Evolutionary conservation across 2,113 vertebrate genomes (phyloP).

Genomic region (Microcebus griseorufus): DNA sequence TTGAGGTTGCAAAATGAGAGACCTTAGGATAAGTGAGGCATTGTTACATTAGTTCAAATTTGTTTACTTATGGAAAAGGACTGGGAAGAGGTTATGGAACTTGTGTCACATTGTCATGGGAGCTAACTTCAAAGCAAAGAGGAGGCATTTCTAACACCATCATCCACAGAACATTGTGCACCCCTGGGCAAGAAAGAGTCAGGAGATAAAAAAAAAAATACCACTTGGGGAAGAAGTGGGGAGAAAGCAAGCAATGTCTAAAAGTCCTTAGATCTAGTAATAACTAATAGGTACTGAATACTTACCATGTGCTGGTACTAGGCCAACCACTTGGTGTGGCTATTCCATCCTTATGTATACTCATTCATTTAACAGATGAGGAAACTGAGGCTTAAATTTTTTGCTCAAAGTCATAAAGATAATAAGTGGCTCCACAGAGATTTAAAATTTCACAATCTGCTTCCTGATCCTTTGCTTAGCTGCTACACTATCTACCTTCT

Average conservation of each 20-base stretch:
- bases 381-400: background rate
- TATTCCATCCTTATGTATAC: fast-evolving
- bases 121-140: slow-evolving; percentile 31
- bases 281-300: background rate
- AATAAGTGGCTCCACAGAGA: background rate
- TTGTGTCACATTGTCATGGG: background rate
- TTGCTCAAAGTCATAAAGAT: background rate
- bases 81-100: background rate
- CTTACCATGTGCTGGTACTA: background rate
- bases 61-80: slow-evolving; percentile 53
- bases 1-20: slow-evolving; percentile 51
- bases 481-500: background rate
- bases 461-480: background rate
- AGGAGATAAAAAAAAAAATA: background rate
- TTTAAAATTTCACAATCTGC: background rate
- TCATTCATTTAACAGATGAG: background rate
- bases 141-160: background rate
- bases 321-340: background rate
- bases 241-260: background rate
- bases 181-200: background rate
- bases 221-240: background rate
- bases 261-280: background rate
- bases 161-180: background rate
- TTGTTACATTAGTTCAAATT: slow-evolving; percentile 37
- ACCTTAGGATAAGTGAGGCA: background rate